These are phyloP conservation scores for Varanus komodoensis DNA, from an alignment of 2,113 vertebrate species.

Conservation along the genomic window DNA sequence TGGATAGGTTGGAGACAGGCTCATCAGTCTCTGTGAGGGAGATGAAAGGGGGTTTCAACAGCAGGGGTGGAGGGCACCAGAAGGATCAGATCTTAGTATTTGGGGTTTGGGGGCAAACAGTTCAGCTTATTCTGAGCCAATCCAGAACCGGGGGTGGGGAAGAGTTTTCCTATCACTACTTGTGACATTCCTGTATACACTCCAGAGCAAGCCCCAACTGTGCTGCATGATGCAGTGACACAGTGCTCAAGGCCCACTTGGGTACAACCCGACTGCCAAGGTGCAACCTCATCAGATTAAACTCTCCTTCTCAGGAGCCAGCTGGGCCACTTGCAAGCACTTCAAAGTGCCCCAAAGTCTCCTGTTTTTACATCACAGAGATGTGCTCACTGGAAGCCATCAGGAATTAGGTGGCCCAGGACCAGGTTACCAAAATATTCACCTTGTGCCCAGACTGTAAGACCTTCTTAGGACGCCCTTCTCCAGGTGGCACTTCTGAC, in stretches of 20 bases:
- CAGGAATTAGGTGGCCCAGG: background rate
- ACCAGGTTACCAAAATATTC: background rate
- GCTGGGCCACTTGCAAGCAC: background rate
- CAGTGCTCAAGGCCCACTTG: background rate
- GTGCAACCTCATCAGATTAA: background rate
- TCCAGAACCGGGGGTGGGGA: background rate
- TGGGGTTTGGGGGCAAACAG: background rate
- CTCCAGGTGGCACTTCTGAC: background rate
- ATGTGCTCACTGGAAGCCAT: background rate
- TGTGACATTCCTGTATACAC: background rate
- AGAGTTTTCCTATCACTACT: background rate
- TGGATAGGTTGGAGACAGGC: background rate
- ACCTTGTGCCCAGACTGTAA: background rate
- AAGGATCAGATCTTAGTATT: background rate
- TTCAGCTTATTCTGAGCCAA: background rate
- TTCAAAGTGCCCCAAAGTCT: background rate
- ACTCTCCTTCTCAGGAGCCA: background rate
- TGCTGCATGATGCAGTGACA: background rate
- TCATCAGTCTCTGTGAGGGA: background rate
- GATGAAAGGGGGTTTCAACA: background rate
- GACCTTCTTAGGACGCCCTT: background rate
- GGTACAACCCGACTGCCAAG: background rate
- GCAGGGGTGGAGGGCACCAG: background rate
- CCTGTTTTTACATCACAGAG: background rate
- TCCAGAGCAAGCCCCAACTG: background rate